Percentiles rank a stretch among this genome's conserved stretches.
These are phyloP conservation scores for Propithecus perrieri DNA, from an alignment of 2,797 vertebrate species.

Conservation along the genomic window DNA sequence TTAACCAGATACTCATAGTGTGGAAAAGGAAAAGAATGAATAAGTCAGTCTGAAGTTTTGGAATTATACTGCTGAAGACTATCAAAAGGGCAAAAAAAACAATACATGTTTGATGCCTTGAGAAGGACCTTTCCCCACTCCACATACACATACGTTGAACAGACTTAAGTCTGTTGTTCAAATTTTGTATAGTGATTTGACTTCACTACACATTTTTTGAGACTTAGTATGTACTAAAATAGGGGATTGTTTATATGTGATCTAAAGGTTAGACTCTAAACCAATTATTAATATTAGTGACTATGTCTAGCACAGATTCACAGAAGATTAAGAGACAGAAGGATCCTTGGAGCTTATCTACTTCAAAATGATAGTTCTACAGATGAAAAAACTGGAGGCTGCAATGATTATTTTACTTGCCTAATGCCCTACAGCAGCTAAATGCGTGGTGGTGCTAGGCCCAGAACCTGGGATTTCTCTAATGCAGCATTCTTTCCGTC, in stretches of 20 bases:
- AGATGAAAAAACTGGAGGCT: not conserved
- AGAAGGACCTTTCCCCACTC: not conserved
- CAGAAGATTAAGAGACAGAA: not conserved
- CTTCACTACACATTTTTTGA: not conserved
- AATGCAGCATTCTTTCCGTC: not conserved
- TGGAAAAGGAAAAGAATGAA: slow-evolving; percentile 21
- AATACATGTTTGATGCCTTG: not conserved
- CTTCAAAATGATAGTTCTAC: not conserved
- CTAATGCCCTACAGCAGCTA: not conserved
- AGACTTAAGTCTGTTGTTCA: not conserved
- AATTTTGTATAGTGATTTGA: not conserved
- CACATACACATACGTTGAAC: not conserved
- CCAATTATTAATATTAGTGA: not conserved
- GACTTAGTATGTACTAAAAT: not conserved
- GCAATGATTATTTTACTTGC: not conserved
- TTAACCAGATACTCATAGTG: not conserved
- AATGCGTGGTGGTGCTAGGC: not conserved
- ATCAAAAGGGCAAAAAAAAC: not conserved
- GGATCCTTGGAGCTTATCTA: not conserved
- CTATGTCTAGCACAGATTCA: not conserved
- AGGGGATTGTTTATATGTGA: not conserved
- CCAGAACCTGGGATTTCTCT: not conserved
- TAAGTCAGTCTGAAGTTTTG: not conserved
- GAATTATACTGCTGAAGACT: not conserved
- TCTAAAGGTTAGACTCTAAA: slow-evolving; percentile 2